phyloP scores from a whole-genome alignment of 1,140 invertebrate species.

The Mesaphorura yosii region DNA sequence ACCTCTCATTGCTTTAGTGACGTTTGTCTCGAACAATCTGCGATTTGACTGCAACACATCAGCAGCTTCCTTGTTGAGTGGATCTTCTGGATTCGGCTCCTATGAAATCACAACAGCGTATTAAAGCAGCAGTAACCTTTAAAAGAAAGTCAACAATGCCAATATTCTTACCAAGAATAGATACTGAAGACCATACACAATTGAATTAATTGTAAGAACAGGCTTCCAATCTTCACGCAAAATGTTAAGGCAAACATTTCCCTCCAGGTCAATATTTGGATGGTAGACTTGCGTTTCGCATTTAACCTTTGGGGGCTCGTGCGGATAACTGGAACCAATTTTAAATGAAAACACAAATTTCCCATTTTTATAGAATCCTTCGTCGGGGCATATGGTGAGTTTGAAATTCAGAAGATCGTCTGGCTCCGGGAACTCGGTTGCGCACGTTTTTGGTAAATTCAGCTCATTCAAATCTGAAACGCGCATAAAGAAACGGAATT shows the following conservation, averaged over 20 bases:
- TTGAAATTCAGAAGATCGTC: constrained; percentile 95
- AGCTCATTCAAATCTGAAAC: constrained; percentile 91
- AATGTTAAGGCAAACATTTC: constrained; percentile 90
- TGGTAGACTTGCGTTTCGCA: constrained; percentile 90
- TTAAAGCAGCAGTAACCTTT: not conserved
- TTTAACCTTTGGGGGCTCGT: constrained; percentile 90
- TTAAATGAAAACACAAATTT: constrained; percentile 95
- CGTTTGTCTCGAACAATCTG: constrained; percentile 90
- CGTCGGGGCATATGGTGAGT: constrained; percentile 90
- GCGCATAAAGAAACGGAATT: constrained; percentile 16
- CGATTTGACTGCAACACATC: constrained; percentile 90
- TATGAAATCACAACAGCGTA: constrained; percentile 35
- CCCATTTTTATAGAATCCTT: constrained; percentile 91
- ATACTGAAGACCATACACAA: constrained; percentile 96
- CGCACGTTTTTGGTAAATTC: constrained; percentile 92
- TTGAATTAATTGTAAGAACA: constrained; percentile 92
- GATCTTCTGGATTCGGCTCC: constrained; percentile 98
- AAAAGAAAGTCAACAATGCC: not conserved
- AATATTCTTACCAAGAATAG: constrained; percentile 74
- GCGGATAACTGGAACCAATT: constrained; percentile 92
- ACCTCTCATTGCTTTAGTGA: constrained; percentile 87
- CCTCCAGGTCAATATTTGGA: constrained; percentile 89
- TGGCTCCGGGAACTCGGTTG: constrained; percentile 88
- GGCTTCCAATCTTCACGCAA: constrained; percentile 98
- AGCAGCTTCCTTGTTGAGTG: constrained; percentile 97